Evolutionary conservation across 2,113 vertebrate species (phyloP), one percentile per base, ranked within the genome.

Genomic region (Myotis yumanensis): DNA sequence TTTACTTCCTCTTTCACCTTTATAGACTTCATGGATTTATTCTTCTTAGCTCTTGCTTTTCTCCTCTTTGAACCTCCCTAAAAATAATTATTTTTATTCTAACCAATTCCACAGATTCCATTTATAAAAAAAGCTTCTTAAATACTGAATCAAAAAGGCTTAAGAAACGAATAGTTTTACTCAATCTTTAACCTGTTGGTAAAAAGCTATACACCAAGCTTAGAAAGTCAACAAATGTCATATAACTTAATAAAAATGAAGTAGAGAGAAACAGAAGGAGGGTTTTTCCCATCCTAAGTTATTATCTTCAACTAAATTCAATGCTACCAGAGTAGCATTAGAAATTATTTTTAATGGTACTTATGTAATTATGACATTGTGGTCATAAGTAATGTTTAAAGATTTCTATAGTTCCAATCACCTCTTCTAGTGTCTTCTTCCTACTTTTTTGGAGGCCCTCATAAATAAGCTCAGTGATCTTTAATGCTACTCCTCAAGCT

Each of bases 41-140:
- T 99, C 96, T 99, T 99, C 97, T 99, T 99, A 95, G 98, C 98
- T 95, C 99, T 98, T 89, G 98, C 98, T 97, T 99, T 99, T 97
- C 99, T 98, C 92, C 99, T 99, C 89, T 99, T 99, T 94, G 99
- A 99, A 92, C 98, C 99, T 75, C 99, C 99, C 99, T 99, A 71
- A 95, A 98, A 97, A 93, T 35, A 94, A 68, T 94, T 18, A 87
- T 52, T 95, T 95, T 79, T 59, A 96, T 95, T 89, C 66, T 94
- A 96, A 93, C 22, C 72, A 96, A 86, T 7, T 91, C 14, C n/a
- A 85, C 1, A 77, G 5, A 80, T 51, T 95, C 37, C 32, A 86
- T 37, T 30, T 69, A 76, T 71, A n/a, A 75, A 64, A 86, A 89
- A 91, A n/a, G 22, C 5, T 82, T 88, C 43, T 93, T 89, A 72